Conservation (phyloP, 2,888 invertebrate species). For the Copidosoma aretas region DNA sequence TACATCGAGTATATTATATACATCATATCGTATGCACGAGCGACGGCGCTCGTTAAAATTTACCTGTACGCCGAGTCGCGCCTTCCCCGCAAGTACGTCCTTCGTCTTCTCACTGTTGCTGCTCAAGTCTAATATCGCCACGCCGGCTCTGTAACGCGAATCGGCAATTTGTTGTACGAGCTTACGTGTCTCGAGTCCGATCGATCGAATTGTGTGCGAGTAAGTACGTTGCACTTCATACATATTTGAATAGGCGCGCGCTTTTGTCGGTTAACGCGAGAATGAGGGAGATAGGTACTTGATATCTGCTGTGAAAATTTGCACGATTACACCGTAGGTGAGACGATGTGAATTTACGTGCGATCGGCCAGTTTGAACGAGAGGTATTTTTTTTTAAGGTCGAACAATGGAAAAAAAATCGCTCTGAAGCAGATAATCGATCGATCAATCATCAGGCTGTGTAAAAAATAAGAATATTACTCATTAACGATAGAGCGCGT, state of each 20-base stretch:
- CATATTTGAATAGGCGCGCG: too few relatives aligned
- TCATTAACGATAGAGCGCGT: too few relatives aligned
- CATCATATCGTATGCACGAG: neutral
- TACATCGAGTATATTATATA: too few relatives aligned
- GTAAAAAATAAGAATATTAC: too few relatives aligned
- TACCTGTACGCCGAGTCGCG: neutral
- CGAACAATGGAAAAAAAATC: too few relatives aligned
- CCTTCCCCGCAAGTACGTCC: neutral
- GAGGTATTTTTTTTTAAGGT: too few relatives aligned
- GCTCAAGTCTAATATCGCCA: neutral
- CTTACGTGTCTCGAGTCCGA: neutral
- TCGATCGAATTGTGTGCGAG: neutral
- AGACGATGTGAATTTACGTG: neutral
- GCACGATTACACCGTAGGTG: neutral
- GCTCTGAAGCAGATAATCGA: too few relatives aligned
- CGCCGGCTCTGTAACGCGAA: neutral
- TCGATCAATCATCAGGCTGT: too few relatives aligned
- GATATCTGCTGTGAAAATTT: neutral
- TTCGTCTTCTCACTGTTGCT: neutral
- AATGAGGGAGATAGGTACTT: neutral
- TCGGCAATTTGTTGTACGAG: neutral
- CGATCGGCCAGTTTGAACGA: too few relatives aligned
- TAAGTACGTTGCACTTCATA: too few relatives aligned
- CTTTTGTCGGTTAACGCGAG: too few relatives aligned
- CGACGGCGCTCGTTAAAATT: slow-evolving; percentile 1